Evolutionary conservation across 2,797 vertebrate species (phyloP).

Genomic region (Paguma larvata): DNA sequence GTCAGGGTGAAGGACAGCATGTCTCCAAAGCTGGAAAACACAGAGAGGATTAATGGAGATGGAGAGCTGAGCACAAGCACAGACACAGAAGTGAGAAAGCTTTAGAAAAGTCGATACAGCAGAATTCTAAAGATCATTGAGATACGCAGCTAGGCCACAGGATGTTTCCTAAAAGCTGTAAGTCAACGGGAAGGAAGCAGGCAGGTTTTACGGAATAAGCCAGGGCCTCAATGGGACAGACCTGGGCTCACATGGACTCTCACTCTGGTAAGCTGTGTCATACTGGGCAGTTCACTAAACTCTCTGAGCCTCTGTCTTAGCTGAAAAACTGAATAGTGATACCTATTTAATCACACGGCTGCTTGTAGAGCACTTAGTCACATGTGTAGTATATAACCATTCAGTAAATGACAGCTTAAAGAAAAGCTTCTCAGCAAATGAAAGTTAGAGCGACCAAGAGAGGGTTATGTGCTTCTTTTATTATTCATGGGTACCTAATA

Average conservation of each 20-base stretch:
- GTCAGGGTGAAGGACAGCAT: conserved; percentile 99
- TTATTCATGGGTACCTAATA: background rate
- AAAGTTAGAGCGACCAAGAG: background rate
- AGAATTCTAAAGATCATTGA: background rate
- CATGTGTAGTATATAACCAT: background rate
- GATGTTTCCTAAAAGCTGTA: background rate
- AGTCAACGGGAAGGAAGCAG: background rate
- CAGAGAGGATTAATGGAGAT: background rate
- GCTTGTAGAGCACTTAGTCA: no score
- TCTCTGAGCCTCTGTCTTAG: background rate
- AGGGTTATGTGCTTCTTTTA: background rate
- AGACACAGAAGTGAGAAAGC: background rate
- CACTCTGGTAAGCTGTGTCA: background rate
- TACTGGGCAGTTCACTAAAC: background rate
- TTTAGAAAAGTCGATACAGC: background rate
- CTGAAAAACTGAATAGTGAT: background rate
- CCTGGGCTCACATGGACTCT: background rate
- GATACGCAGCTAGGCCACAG: background rate
- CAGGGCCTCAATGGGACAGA: background rate
- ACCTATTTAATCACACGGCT: background rate
- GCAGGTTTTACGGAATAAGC: accelerated
- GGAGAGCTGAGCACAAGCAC: background rate
- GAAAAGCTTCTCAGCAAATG: background rate
- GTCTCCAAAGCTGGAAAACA: conserved; percentile 97
- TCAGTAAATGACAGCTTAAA: background rate